A percentile compares a stretch with the other conserved stretches of the same genome.
These are phyloP conservation scores for Oreochromis aureus DNA, from an alignment of 2,113 vertebrate genomes.

Conservation along the genomic window DNA sequence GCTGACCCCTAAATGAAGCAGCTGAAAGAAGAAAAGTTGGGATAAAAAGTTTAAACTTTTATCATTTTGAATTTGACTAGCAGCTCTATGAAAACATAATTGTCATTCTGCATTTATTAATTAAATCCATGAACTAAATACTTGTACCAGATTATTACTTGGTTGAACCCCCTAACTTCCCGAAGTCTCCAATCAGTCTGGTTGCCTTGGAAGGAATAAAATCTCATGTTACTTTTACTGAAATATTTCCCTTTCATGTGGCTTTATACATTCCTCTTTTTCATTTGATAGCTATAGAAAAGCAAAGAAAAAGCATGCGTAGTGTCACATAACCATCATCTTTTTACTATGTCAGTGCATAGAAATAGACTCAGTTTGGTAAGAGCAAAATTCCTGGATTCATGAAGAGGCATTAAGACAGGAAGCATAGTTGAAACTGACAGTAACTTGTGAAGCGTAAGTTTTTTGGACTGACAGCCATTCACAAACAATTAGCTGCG, in stretches of 20 bases:
- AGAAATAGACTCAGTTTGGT: background rate
- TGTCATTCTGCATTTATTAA: background rate
- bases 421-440: background rate
- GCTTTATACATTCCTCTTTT: background rate
- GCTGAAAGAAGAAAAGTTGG: background rate
- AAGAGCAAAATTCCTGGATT: background rate
- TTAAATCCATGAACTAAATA: background rate
- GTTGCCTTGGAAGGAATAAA: background rate
- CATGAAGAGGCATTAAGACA: background rate
- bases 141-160: background rate
- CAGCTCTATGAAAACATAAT: background rate
- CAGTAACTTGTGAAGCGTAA: background rate
- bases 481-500: conserved; percentile 17
- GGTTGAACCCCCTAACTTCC: background rate
- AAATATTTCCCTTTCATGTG: background rate
- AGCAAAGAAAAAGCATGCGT: background rate
- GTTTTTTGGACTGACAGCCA: background rate
- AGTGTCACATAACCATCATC: background rate
- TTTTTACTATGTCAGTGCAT: background rate
- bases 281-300: background rate
- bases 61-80: background rate
- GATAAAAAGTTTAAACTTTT: background rate
- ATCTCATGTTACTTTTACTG: background rate
- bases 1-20: background rate
- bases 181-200: background rate